Percentiles rank a stretch among this genome's conserved stretches.
Evolutionary conservation across 37 sponge, comb jelly and placozoan species (phyloP).

Genomic region (Ephydatia muelleri): DNA sequence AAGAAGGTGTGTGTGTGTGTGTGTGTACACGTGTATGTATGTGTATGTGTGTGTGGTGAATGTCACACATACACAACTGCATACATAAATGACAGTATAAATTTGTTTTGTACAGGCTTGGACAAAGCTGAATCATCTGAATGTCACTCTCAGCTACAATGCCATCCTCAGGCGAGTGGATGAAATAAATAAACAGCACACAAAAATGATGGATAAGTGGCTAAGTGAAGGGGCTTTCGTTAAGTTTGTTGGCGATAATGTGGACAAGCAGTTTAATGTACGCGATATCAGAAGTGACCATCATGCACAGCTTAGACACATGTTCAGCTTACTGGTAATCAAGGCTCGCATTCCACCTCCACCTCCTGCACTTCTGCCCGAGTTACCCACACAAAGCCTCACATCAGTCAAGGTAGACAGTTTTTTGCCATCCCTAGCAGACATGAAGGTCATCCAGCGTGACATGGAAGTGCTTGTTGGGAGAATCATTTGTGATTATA

Average conservation of each 20-base stretch:
- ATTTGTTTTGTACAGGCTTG: slow-evolving; percentile 17
- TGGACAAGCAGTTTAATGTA: slow-evolving; percentile 17
- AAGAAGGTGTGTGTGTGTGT: slow-evolving; percentile 2
- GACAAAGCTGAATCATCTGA: slow-evolving; percentile 25
- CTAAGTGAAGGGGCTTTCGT: slow-evolving; percentile 11
- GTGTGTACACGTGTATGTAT: no score
- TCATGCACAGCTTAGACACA: slow-evolving; percentile 8
- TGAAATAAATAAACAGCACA: slow-evolving; percentile 23
- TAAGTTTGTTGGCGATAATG: slow-evolving; percentile 47
- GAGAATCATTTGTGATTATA: not conserved
- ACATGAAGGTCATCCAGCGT: not conserved
- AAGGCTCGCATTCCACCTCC: slow-evolving; percentile 4
- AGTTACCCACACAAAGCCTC: not conserved
- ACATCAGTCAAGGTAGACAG: not conserved
- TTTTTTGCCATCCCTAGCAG: not conserved
- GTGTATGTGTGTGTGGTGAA: no score
- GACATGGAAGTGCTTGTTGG: slow-evolving; percentile 1
- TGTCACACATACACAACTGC: no score
- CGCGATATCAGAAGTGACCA: slow-evolving; percentile 34
- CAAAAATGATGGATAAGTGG: slow-evolving; percentile 16
- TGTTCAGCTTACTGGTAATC: slow-evolving; percentile 34
- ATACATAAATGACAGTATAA: not conserved
- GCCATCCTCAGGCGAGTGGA: slow-evolving; percentile 8
- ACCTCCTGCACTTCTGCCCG: slow-evolving; percentile 11
- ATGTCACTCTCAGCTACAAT: slow-evolving; percentile 31